phyloP scores from a whole-genome alignment of 2,888 invertebrate genomes.

The Amphiduros pacificus region DNA sequence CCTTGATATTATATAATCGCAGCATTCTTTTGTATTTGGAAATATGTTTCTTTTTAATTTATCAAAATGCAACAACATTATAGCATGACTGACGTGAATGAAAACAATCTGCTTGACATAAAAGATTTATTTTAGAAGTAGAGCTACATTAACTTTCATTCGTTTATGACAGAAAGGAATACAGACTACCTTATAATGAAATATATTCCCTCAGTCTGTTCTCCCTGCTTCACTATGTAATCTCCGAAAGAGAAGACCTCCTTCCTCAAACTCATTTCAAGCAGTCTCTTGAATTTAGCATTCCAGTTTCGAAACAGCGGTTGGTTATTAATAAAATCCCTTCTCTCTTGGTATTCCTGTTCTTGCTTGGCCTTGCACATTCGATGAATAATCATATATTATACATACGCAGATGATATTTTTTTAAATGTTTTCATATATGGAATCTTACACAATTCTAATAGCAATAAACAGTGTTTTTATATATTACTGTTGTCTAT shows the following conservation, averaged over 20 bases:
- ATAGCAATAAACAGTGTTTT: background rate
- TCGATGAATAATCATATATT: background rate
- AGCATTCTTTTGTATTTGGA: too few relatives aligned
- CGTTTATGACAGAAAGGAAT: too few relatives aligned
- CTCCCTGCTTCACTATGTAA: conserved; percentile 46
- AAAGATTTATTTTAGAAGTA: too few relatives aligned
- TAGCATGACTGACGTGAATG: too few relatives aligned
- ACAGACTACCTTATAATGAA: conserved; percentile 54
- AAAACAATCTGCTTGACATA: too few relatives aligned
- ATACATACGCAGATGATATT: background rate
- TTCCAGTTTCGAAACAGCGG: conserved; percentile 46
- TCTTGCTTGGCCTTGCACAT: conserved; percentile 43
- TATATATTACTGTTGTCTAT: too few relatives aligned
- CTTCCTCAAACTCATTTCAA: conserved; percentile 52
- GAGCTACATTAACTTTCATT: too few relatives aligned
- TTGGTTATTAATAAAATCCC: conserved; percentile 41
- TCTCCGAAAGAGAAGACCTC: conserved; percentile 43
- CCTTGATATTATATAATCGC: too few relatives aligned
- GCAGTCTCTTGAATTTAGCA: conserved; percentile 41
- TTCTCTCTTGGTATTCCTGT: conserved; percentile 43
- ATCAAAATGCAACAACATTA: too few relatives aligned
- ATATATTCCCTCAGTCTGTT: conserved; percentile 42
- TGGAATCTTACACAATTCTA: too few relatives aligned
- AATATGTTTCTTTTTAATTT: too few relatives aligned
- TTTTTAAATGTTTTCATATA: background rate